Base-by-base conservation (phyloP, 2,113 vertebrate species). In the Hucho hucho region DNA sequence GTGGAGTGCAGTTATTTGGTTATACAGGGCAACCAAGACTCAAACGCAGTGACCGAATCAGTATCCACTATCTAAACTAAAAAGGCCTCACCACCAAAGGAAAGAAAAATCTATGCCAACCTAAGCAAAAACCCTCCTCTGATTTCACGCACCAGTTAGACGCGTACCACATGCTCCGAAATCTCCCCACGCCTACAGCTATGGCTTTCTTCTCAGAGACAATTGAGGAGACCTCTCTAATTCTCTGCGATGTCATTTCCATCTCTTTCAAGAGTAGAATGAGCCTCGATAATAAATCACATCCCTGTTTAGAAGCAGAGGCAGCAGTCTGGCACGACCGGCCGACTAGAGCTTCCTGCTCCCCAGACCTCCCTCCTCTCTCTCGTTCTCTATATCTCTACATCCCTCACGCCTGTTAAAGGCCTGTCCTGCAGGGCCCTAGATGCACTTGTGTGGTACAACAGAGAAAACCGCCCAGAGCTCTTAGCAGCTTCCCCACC, bases 371-470 rank as follows among this genome's bases (percentile, higher is more conserved):
- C 81, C 49, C 83, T 67, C 84, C 72, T 56, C 46, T 22, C 64
- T 22, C 68, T 72, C 25, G 69, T 84, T 78, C 84, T 86, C 88
- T 86, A 58, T 86, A 89, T 89, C 87, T 88, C 89, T 89, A 88
- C 87, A 91, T 90, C 88, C 84, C 90, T 90, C 88, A 88, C 87
- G 89, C 86, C 90, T 87, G 92, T 91, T 91, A 92, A 92, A 92
- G 90, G 90, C 88, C 91, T 84, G 88, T 92, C 91, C 92, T 91
- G 89, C 89, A 92, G 91, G 91, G 92, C 82, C 89, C 92, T 53
- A 90, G 92, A 93, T 88, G 88, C 89, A 92, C 90, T 93, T 92
- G 92, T 93, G 91, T 92, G 90, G 90, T 91, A 90, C 91, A 93
- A 92, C 92, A 93, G 88, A 93, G 88, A 87, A 93, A 79, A 94